Base-by-base conservation (phyloP, 2,888 invertebrate genomes). In the Orthosia gothica region DNA sequence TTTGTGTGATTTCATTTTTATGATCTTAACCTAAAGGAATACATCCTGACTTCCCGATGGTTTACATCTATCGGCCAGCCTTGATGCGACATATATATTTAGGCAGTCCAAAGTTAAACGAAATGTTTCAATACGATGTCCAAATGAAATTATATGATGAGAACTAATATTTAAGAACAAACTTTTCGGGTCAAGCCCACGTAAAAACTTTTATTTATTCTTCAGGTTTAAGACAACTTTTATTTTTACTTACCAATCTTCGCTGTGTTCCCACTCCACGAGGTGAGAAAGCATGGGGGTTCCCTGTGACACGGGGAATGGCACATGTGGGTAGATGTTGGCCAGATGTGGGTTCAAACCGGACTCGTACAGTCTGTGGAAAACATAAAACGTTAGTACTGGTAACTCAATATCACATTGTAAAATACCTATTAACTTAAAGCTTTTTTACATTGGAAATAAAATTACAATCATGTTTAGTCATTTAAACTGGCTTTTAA, bases 211-310 rank as follows among this genome's bases (percentile, higher is more conserved):
- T 20, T 20, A 23, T 45, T 47, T 5, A 40, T 40, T 40, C 9
- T 64, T 3, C 26, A 26, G 2, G 4, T 4, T 20, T 7, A 70
- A n/a, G 16, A 20, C 3, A 47, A n/a, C 2, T 32, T 20, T 32
- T 49, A n/a, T 45, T 0, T 7, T 9, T 40, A 84, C 94, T 93
- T 86, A 96, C 98, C 98, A 98, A 77, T 98, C 97, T 77, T 97
- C 97, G 23, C 97, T 97, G 89, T 99, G 99, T 85, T 99, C 98
- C 99, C 99, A 99, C 82, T 97, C 97, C n/a, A 99, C 97, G 3
- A 98, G 95, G 7, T 99, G 98, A 0, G 98, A 97, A 61, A 99
- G 97, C 97, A 98, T 98, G 0, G 98, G 98, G 0, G 99, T 99
- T 2, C 98, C 98, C 49, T 98, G 97, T 0, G 99, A 98, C 1